A percentile compares a stretch with the other conserved stretches of the same genome.
phyloP scores from a whole-genome alignment of 2,888 invertebrate genomes.

The Cactoblastis cactorum region DNA sequence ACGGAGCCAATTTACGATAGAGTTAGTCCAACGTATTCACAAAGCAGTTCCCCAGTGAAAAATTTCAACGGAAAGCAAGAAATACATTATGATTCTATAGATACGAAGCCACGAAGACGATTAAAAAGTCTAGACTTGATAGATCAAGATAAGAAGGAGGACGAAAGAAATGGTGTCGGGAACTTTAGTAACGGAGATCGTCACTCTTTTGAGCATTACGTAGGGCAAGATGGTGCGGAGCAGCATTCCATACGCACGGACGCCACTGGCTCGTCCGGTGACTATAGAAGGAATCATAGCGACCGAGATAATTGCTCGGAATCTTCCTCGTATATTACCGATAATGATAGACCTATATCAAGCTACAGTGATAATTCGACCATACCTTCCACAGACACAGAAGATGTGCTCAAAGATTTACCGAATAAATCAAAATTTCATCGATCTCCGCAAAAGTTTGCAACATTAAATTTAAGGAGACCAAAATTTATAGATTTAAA shows the following conservation, averaged over 20 bases:
- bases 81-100: conserved; percentile 71
- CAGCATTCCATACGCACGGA: conserved; percentile 71
- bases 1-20: conserved; percentile 73
- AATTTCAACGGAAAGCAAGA: conserved; percentile 51
- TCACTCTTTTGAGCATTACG: conserved; percentile 57
- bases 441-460: conserved; percentile 72
- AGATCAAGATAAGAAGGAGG: conserved; percentile 47
- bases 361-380: conserved; percentile 75
- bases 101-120: conserved; percentile 69
- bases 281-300: conserved; percentile 69
- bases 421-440: conserved; percentile 72
- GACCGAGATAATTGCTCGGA: conserved; percentile 76
- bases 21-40: conserved; percentile 62
- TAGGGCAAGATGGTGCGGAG: conserved; percentile 61
- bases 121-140: conserved; percentile 65
- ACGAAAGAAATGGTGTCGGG: conserved; percentile 55
- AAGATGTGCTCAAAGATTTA: conserved; percentile 70
- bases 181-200: conserved; percentile 65
- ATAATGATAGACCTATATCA: conserved; percentile 73
- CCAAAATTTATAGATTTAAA: conserved; percentile 73
- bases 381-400: conserved; percentile 71
- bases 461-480: conserved; percentile 67
- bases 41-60: conserved; percentile 61
- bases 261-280: conserved; percentile 61
- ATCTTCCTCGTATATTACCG: conserved; percentile 71